These are phyloP conservation scores for Thalpophila matura DNA, from an alignment of 2,888 invertebrate species.

Conservation along the genomic window DNA sequence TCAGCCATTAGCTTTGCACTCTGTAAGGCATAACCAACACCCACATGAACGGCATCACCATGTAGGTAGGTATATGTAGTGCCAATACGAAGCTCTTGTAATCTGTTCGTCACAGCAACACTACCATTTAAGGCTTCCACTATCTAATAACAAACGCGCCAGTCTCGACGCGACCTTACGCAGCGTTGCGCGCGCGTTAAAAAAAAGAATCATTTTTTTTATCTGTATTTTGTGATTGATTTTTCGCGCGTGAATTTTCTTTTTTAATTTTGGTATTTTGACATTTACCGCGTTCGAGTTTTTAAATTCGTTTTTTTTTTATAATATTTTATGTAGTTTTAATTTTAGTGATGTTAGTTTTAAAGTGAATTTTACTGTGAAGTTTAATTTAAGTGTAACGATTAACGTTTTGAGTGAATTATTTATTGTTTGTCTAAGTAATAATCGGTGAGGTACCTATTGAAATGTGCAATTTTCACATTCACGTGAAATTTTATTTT, in stretches of 20 bases:
- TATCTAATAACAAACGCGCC: slow-evolving; percentile 66
- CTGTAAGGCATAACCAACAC: slow-evolving; percentile 41
- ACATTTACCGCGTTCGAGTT: neutral
- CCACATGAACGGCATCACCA: slow-evolving; percentile 48
- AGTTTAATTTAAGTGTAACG: slow-evolving; percentile 25
- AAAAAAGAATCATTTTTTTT: slow-evolving; percentile 55
- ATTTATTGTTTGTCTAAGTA: neutral
- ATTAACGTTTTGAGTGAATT: slow-evolving; percentile 1
- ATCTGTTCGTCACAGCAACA: slow-evolving; percentile 65
- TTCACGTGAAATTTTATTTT: too few relatives aligned
- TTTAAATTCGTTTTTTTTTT: slow-evolving; percentile 17
- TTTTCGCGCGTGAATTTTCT: slow-evolving; percentile 38
- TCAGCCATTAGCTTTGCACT: slow-evolving; percentile 1
- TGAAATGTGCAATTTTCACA: slow-evolving; percentile 10
- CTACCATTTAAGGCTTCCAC: slow-evolving; percentile 75
- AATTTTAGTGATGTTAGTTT: slow-evolving; percentile 19
- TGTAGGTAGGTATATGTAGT: slow-evolving; percentile 53
- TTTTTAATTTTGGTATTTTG: slow-evolving; percentile 9
- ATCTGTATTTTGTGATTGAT: slow-evolving; percentile 34
- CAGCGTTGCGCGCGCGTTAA: slow-evolving; percentile 71
- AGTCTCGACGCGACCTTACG: slow-evolving; percentile 79
- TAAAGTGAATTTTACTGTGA: slow-evolving; percentile 36
- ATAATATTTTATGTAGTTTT: slow-evolving; percentile 10
- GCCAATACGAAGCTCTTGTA: slow-evolving; percentile 45
- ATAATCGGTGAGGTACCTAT: slow-evolving; percentile 34